A percentile compares a stretch with the other conserved stretches of the same genome.
Evolutionary conservation across 2,888 invertebrate species (phyloP).

Genomic region (Mesoligia furuncula): DNA sequence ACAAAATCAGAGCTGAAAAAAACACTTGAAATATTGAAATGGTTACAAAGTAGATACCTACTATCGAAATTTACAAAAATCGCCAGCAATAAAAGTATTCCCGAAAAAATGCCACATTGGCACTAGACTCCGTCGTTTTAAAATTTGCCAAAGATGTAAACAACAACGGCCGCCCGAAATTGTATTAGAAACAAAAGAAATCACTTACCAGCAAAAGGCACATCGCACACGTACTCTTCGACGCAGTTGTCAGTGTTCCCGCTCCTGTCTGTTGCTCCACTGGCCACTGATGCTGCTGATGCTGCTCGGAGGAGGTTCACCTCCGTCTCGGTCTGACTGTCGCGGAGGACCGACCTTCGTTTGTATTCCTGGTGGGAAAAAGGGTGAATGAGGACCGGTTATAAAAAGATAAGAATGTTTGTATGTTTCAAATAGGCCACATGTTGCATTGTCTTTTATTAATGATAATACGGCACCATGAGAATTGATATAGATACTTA

Average conservation of each 20-base stretch:
- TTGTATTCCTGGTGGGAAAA: conserved; percentile 93
- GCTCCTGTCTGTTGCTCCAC: conserved; percentile 95
- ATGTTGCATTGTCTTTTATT: not conserved
- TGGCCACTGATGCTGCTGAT: conserved; percentile 93
- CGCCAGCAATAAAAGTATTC: not conserved
- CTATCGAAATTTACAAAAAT: not conserved
- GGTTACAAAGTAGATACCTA: not conserved
- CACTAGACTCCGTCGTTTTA: not conserved
- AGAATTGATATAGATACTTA: not conserved
- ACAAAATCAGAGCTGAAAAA: not conserved
- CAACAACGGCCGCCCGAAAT: not conserved
- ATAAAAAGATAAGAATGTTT: too few species aligned
- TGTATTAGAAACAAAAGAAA: not conserved
- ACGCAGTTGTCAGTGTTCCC: conserved; percentile 95
- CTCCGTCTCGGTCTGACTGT: conserved; percentile 96
- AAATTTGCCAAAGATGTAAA: not conserved
- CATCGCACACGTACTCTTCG: conserved; percentile 96
- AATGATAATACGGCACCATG: not conserved
- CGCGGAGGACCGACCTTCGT: conserved; percentile 92
- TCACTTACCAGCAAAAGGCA: conserved; percentile 95
- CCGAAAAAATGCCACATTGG: not conserved
- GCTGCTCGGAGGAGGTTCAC: conserved; percentile 94
- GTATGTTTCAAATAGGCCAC: not conserved
- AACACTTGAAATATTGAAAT: too few species aligned
- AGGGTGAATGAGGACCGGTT: not conserved